phyloP scores from a whole-genome alignment of 53 echinoderm and acorn worm genomes.

The Patiria pectinifera region DNA sequence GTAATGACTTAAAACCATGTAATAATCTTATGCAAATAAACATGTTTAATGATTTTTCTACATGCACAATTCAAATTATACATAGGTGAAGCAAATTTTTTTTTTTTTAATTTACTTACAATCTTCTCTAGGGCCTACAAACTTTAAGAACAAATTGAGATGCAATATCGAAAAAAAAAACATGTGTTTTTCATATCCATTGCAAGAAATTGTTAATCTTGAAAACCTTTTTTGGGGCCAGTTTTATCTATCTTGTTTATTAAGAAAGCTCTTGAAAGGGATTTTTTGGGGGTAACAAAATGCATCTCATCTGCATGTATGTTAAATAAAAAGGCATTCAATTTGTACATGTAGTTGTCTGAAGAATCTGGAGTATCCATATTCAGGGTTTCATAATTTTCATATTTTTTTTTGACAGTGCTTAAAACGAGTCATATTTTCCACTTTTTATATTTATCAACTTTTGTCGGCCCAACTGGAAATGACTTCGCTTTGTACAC shows the following conservation, averaged over 20 bases:
- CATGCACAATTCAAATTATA: conserved; percentile 9
- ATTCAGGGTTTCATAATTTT: neutral
- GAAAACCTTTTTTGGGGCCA: too few species aligned
- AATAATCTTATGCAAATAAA: neutral
- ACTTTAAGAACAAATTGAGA: neutral
- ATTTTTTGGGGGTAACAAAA: neutral
- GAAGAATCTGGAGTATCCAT: neutral
- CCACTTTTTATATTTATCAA: too few species aligned
- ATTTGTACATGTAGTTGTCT: neutral
- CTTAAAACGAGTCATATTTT: neutral
- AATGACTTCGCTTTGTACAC: neutral
- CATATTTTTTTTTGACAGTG: neutral
- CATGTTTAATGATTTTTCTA: neutral
- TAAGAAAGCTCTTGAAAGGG: too few species aligned
- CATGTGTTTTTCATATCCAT: too few species aligned
- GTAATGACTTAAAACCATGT: neutral
- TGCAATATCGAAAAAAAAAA: neutral
- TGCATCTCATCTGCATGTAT: neutral
- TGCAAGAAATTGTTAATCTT: too few species aligned
- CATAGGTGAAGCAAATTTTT: neutral
- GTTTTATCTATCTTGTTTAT: too few species aligned
- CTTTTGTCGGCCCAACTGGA: neutral
- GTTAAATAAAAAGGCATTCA: neutral
- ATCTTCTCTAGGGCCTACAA: neutral
- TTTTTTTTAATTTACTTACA: neutral